phyloP scores from a whole-genome alignment of 2,888 invertebrate genomes.

The Tinea pellionella region DNA sequence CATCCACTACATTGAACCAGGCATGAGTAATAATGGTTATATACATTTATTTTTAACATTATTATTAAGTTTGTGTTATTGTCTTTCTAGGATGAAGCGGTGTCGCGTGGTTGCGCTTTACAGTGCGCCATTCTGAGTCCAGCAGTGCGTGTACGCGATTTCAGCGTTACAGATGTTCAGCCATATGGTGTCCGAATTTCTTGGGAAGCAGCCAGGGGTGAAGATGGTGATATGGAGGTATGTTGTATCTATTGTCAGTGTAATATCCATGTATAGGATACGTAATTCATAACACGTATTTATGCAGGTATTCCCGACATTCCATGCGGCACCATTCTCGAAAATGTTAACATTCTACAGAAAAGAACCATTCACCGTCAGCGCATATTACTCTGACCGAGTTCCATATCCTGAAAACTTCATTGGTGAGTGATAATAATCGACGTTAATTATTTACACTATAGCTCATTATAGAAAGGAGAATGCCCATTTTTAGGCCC shows the following conservation, averaged over 20 bases:
- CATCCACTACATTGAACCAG: slow-evolving; percentile 96
- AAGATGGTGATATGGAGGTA: slow-evolving; percentile 86
- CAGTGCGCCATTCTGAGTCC: slow-evolving; percentile 98
- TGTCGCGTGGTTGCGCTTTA: slow-evolving; percentile 94
- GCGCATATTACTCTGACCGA: slow-evolving; percentile 82
- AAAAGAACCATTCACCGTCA: slow-evolving; percentile 87
- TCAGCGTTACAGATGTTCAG: slow-evolving; percentile 93
- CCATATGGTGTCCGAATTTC: slow-evolving; percentile 87
- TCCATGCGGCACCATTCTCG: slow-evolving; percentile 92
- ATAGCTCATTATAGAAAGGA: background rate
- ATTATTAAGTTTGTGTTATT: background rate
- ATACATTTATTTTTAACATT: background rate
- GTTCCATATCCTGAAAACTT: slow-evolving; percentile 81
- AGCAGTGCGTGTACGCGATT: slow-evolving; percentile 96
- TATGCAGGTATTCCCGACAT: slow-evolving; percentile 80
- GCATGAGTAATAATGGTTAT: slow-evolving; percentile 26
- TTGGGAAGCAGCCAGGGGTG: slow-evolving; percentile 79
- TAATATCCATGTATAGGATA: too few species aligned
- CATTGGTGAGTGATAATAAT: slow-evolving; percentile 73
- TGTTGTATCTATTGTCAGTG: too few species aligned
- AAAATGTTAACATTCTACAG: slow-evolving; percentile 95
- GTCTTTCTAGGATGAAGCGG: slow-evolving; percentile 86
- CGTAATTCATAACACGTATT: background rate
- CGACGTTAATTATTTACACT: background rate
- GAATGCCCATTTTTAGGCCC: too few species aligned